Base-by-base conservation (phyloP, 2,113 vertebrate species). In the Edolisoma coerulescens region DNA sequence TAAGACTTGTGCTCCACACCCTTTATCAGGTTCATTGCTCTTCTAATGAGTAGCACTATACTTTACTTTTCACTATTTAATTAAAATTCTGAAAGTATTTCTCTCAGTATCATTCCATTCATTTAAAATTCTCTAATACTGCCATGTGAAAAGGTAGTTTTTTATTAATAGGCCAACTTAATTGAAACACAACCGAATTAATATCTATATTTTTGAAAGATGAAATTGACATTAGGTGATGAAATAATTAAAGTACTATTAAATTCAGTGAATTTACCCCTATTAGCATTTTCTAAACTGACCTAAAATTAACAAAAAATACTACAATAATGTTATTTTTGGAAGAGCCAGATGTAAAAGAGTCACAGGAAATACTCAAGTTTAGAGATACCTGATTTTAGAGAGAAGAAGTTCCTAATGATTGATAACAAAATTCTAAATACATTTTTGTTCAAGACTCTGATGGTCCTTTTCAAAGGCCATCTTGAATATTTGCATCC, bases 21-120 rank as follows among this genome's bases (percentile, higher is more conserved):
- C 7, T 45, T 60, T 21, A 47, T 30, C 33, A 78, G 6, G 33
- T 35, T 37, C 0, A 0, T 61, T 65, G 4, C 1, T 30, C 6
- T 65, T 90, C 35, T 84, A 26, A 53, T 37, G 11, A 75, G 27
- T 60, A 63, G 1, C 2, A 47, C 2, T 45, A 12, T 42, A 47
- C 32, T 64, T 54, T 37, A 61, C 15, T 32, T 70, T 81, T 54
- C 27, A 45, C 3, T 3, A 20, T 61, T 87, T 74, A 39, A 32
- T 75, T 59, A 71, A 59, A 93, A 50, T 82, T 71, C 22, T 47
- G n/a, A 63, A 75, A 63, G 0, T 50, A 50, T 50, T 75, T 77
- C 4, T 71, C 13, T 61, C 18, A 37, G 5, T 50, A 30, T 39
- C 14, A 75, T 64, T 71, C 6, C 5, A 54, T 79, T 41, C 10